Conservation (phyloP, 2,888 invertebrate species). For the Chrysolina americana region DNA sequence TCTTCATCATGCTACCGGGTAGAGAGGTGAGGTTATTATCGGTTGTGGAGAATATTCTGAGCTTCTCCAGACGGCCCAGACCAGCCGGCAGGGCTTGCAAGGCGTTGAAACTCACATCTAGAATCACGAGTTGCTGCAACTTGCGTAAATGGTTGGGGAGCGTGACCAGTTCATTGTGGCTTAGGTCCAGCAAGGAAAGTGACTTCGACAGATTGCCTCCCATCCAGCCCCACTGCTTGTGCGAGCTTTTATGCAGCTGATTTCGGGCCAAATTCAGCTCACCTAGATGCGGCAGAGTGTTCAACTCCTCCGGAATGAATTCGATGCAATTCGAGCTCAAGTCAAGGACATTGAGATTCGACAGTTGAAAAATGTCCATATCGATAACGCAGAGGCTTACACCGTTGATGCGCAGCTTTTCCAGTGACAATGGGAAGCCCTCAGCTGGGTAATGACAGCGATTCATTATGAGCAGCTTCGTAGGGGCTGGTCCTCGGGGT, state of each 20-base stretch:
- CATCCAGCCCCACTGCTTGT: conserved; percentile 79
- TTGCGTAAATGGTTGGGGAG: conserved; percentile 78
- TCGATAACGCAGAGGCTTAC: conserved; percentile 78
- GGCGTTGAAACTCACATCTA: conserved; percentile 77
- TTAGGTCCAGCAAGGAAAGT: conserved; percentile 77
- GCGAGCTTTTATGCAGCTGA: conserved; percentile 72
- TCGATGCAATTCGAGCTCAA: conserved; percentile 81
- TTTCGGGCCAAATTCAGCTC: conserved; percentile 79
- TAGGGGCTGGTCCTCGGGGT: conserved; percentile 69
- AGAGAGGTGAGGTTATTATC: conserved; percentile 72
- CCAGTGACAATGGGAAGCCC: conserved; percentile 81
- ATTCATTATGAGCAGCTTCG: conserved; percentile 75
- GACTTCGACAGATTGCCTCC: conserved; percentile 71
- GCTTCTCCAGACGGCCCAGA: conserved; percentile 74
- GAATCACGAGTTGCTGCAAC: conserved; percentile 74
- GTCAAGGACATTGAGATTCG: conserved; percentile 77
- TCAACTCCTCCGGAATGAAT: conserved; percentile 80
- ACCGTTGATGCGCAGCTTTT: conserved; percentile 75
- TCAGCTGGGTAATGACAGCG: conserved; percentile 80
- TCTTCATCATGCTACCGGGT: conserved; percentile 75
- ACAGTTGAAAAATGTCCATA: conserved; percentile 78
- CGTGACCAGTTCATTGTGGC: conserved; percentile 73
- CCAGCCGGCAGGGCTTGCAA: conserved; percentile 76
- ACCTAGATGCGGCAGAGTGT: conserved; percentile 74
- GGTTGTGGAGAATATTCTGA: conserved; percentile 73